Evolutionary conservation across 2,113 vertebrate species (phyloP).

Genomic region (Oncorhynchus masou): DNA sequence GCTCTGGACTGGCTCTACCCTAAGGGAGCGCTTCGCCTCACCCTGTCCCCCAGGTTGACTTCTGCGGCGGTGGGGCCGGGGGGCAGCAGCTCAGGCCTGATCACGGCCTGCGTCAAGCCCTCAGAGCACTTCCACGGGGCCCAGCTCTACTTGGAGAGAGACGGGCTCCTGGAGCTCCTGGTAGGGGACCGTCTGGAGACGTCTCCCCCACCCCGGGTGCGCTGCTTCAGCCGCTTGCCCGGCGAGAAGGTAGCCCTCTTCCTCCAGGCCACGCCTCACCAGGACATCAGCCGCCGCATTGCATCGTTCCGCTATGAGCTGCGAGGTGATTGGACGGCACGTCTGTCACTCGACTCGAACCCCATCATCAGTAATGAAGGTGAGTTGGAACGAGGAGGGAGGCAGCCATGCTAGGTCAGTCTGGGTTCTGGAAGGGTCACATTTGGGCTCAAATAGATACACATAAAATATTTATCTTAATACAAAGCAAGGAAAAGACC

Average conservation of each 20-base stretch:
- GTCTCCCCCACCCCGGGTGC: conserved; percentile 67
- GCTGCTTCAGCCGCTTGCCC: conserved; percentile 82
- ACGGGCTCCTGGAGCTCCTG: conserved; percentile 83
- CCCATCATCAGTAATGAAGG: conserved; percentile 72
- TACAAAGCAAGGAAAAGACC: neutral
- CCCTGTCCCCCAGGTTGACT: conserved; percentile 80
- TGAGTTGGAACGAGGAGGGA: conserved; percentile 54
- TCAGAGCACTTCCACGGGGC: conserved; percentile 80
- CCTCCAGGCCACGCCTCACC: conserved; percentile 86
- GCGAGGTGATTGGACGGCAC: conserved; percentile 77
- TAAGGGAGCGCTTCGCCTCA: conserved; percentile 83
- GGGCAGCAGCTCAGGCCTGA: conserved; percentile 57
- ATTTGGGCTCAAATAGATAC: neutral
- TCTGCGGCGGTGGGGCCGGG: conserved; percentile 58
- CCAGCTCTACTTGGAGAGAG: conserved; percentile 87
- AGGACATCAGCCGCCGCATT: conserved; percentile 89
- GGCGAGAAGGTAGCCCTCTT: conserved; percentile 84
- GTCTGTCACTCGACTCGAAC: conserved; percentile 69
- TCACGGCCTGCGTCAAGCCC: conserved; percentile 84
- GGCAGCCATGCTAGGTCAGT: neutral
- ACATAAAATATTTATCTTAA: neutral
- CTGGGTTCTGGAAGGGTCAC: neutral
- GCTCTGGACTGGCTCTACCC: conserved; percentile 89
- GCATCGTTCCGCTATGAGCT: conserved; percentile 88
- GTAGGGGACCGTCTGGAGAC: conserved; percentile 72